phyloP scores from a whole-genome alignment of 2,888 invertebrate genomes.

The Perizoma affinitatum region DNA sequence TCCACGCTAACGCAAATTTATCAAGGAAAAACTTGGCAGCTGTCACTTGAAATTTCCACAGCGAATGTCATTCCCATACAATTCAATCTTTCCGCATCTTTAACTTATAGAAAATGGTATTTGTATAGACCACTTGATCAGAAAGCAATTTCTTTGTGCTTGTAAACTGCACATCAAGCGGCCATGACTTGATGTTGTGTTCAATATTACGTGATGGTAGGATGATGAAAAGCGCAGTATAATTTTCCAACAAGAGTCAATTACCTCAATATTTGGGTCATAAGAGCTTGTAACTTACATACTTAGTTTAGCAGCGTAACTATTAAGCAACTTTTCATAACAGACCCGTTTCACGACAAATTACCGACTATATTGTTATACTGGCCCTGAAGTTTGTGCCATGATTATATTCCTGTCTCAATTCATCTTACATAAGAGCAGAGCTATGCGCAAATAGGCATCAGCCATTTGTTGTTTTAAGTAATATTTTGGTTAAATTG shows the following conservation, averaged over 20 bases:
- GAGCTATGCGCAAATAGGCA: neutral
- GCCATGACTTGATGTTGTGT: no score
- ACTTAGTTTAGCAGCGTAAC: constrained; percentile 34
- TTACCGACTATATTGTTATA: constrained; percentile 41
- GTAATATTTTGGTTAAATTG: no score
- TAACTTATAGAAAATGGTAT: no score
- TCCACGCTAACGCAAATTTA: no score
- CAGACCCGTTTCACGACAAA: constrained; percentile 39
- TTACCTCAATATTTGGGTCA: neutral
- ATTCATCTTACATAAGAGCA: constrained; percentile 7
- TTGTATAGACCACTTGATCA: no score
- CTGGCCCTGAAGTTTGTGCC: constrained; percentile 34
- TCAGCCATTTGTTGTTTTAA: neutral
- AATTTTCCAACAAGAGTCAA: neutral
- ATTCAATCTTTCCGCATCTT: no score
- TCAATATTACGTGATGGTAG: no score
- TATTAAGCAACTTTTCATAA: constrained; percentile 39
- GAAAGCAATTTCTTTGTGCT: no score
- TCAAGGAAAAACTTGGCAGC: no score
- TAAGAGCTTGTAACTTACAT: constrained; percentile 27
- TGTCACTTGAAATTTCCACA: no score
- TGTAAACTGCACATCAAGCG: no score
- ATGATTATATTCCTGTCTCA: constrained; percentile 26
- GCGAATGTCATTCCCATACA: no score
- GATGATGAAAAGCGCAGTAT: neutral